Evolutionary conservation across 1,140 invertebrate genomes (phyloP), one percentile per base, ranked within the genome.

Genomic region (Hycleus phaleratus): DNA sequence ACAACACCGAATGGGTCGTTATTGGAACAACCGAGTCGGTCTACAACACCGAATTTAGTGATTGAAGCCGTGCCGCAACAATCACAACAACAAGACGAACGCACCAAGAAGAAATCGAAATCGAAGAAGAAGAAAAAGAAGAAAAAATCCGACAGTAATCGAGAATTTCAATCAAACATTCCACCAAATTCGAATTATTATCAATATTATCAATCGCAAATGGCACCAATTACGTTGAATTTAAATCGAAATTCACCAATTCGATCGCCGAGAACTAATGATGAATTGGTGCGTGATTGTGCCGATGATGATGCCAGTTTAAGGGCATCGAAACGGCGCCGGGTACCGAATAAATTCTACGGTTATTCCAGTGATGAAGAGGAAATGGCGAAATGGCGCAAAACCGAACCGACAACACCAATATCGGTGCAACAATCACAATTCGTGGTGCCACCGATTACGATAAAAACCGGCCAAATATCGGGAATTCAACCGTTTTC

Each of bases 291-390:
- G 1, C 32, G 32, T 32, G 32, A 7, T 32, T 5, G 32, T 32
- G 18, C 2, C 18, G 61, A 42, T 52, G 58, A 42, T 10, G 69
- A 70, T 47, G 56, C 52, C 3, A 69, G 47, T 54, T 59, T 69
- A 66, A 76, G 86, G 9, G 81, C 83, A 0, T 88, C 88, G 1
- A 90, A 91, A 71, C 78, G 89, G 26, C 81, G 85, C 68, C 75
- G 87, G 26, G 82, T 88, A 26, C 88, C 87, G 5, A 91, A 90
- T 67, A 86, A 86, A 66, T 92, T 92, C 69, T 91, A 91, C 67
- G 89, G 88, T 2, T 90, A 91, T 70, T 88, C 87, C 0, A 90
- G 87, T 67, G 87, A 90, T 62, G 89, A 91, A 63, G 88, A 91
- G 60, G 71, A 76, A 9, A 77, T 79, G 62, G 66, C 82, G 7